Evolutionary conservation across 2,888 invertebrate genomes (phyloP).

Genomic region (Synanthedon myopaeformis): DNA sequence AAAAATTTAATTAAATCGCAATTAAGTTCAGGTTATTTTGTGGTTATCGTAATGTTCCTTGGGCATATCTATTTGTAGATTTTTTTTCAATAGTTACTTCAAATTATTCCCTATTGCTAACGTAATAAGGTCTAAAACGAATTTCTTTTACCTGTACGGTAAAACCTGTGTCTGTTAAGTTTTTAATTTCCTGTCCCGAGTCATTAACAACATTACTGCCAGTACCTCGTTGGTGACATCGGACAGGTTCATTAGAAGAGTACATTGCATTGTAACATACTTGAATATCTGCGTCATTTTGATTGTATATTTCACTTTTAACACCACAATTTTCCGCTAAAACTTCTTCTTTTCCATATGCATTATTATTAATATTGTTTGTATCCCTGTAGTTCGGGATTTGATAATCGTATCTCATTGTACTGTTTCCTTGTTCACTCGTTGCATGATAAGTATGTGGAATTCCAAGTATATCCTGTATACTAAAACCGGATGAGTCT

Average conservation of each 20-base stretch:
- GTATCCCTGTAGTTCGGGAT: constrained; percentile 49
- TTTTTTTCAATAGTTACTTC: background rate
- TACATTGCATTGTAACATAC: constrained; percentile 38
- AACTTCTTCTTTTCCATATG: constrained; percentile 41
- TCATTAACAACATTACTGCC: constrained; percentile 34
- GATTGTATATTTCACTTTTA: constrained; percentile 28
- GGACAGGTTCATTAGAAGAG: constrained; percentile 36
- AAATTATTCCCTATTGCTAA: background rate
- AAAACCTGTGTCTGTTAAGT: constrained; percentile 43
- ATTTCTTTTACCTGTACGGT: constrained; percentile 38
- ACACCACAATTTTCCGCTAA: constrained; percentile 31
- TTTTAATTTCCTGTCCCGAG: constrained; percentile 34
- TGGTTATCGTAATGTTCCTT: constrained; percentile 22
- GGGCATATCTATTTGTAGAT: background rate
- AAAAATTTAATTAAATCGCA: constrained; percentile 49
- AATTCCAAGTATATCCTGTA: constrained; percentile 61
- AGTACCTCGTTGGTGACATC: constrained; percentile 39
- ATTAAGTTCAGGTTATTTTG: constrained; percentile 58
- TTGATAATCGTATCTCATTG: constrained; percentile 48
- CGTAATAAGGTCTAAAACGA: constrained; percentile 1
- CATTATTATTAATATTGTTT: constrained; percentile 47
- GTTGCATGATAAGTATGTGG: constrained; percentile 41
- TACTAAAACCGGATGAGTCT: constrained; percentile 61
- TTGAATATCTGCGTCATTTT: constrained; percentile 27
- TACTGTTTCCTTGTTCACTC: constrained; percentile 32